phyloP scores from a whole-genome alignment of 2,113 vertebrate genomes.

The Lamprologus sp. region DNA sequence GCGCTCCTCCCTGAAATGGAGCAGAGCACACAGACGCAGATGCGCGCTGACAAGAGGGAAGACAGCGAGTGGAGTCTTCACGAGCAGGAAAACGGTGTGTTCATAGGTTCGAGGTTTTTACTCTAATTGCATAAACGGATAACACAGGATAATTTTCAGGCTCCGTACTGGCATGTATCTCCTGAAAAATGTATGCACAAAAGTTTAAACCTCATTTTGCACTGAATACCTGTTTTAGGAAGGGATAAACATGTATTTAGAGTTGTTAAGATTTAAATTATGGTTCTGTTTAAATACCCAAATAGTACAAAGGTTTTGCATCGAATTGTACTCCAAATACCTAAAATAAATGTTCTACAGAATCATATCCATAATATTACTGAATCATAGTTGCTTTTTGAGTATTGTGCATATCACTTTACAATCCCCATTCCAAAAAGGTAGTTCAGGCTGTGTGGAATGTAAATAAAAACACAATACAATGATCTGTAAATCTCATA shows the following conservation, averaged over 20 bases:
- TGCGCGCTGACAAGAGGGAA: neutral
- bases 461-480: neutral
- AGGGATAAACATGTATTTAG: neutral
- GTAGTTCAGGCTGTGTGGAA: neutral
- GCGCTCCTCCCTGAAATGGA: conserved; percentile 7
- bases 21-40: neutral
- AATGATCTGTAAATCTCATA: neutral
- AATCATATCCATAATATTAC: neutral
- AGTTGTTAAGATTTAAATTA: neutral
- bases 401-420: neutral
- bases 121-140: neutral
- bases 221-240: neutral
- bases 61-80: no score
- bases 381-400: neutral
- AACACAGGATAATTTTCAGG: neutral
- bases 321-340: neutral
- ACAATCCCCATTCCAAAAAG: neutral
- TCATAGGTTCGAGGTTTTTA: neutral
- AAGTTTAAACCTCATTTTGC: neutral
- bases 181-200: neutral
- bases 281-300: neutral
- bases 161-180: neutral
- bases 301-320: neutral
- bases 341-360: neutral
- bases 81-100: neutral